phyloP scores from a whole-genome alignment of 2,797 vertebrate genomes.

The Ptychobarbus kaznakovi region DNA sequence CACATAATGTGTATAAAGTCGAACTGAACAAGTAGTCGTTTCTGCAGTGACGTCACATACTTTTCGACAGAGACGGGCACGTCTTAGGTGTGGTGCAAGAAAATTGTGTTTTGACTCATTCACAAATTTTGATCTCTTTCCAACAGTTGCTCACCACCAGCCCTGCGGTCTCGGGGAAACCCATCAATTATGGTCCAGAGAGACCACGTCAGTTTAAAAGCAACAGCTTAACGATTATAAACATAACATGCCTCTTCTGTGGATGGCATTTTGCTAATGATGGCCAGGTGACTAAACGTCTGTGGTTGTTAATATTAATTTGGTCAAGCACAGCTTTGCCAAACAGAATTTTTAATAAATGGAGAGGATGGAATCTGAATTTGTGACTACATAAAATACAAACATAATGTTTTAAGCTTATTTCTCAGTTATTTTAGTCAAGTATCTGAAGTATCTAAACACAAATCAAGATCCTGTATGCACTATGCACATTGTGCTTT shows the following conservation, averaged over 20 bases:
- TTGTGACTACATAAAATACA: background rate
- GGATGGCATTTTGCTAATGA: background rate
- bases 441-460: background rate
- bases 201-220: background rate
- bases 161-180: slow-evolving; percentile 15
- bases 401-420: background rate
- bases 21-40: background rate
- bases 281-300: background rate
- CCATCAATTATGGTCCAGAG: slow-evolving; percentile 19
- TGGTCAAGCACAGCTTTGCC: background rate
- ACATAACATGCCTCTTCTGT: background rate
- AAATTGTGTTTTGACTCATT: slow-evolving; percentile 25
- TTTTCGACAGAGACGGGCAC: background rate
- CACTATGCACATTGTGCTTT: background rate
- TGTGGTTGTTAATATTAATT: background rate
- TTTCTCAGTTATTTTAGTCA: background rate
- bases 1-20: background rate
- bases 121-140: slow-evolving; percentile 16
- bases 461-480: background rate
- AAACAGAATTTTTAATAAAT: background rate
- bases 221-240: slow-evolving; percentile 7
- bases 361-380: background rate
- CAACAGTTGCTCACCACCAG: slow-evolving; percentile 3
- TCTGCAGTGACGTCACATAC: background rate
- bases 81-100: background rate